Evolutionary conservation across 2,797 vertebrate species (phyloP), one percentile per base, ranked within the genome.

Genomic region (Champsocephalus gunnari): DNA sequence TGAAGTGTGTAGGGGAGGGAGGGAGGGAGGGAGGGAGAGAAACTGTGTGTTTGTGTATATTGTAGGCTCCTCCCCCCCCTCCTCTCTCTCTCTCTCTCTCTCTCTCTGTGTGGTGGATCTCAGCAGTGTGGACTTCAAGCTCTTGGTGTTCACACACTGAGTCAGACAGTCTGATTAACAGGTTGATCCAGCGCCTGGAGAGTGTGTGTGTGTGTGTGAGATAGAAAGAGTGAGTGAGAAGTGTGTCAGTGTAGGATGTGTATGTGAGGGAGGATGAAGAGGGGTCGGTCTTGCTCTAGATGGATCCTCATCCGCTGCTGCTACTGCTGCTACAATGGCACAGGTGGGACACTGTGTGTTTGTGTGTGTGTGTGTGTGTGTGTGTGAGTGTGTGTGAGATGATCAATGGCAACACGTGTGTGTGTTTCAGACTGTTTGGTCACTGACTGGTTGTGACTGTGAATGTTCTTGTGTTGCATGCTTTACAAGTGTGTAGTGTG

Each of bases 291-390:
- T 51, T 90, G 88, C 86, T 89, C 85, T 88, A 79, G 80, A 84
- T 90, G 90, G 91, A 87, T 89, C 66, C 79, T 87, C 14, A 2
- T 65, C 66, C 88, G 73, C 74, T 90, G 88, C 83, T 90, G 89
- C 85, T 88, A 84, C 89, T 92, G 88, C 88, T 92, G 83, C 81
- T 86, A 57, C 84, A 11, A 67, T 0, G 75, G 66, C 14, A 48
- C 88, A 63, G 72, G 34, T 38, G 34, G 34, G 34, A 13, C 56
- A n/a, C 9, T n/a, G 34, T 17, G 50, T 8, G 10, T 61, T 41
- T 66, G 68, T 70, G 61, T 59, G 28, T 14, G 14, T 21, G 16
- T 61, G 45, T 55, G 49, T 19, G 19, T 7, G 21, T 2, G 21
- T 21, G 21, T 21, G 21, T 21, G 21, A 2, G 21, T 21, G 21